phyloP scores from a whole-genome alignment of 2,797 vertebrate genomes.

The Geotrypetes seraphini region DNA sequence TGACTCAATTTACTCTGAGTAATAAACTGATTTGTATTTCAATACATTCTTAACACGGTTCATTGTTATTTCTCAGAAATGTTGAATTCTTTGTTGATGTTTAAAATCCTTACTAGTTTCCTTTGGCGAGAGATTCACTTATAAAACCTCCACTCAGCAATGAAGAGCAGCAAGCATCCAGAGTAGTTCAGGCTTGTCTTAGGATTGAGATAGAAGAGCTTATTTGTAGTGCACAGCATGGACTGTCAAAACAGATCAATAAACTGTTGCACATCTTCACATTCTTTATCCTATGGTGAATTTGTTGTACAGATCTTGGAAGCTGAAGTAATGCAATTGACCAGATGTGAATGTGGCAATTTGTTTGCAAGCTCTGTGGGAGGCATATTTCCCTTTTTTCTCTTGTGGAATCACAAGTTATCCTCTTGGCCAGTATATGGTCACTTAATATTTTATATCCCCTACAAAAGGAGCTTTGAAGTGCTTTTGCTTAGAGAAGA shows the following conservation, averaged over 20 bases:
- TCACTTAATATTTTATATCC: constrained; percentile 3
- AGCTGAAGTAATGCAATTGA: not conserved
- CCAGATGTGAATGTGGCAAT: not conserved
- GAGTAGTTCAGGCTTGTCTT: not conserved
- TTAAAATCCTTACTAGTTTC: constrained; percentile 13
- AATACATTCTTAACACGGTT: too few relatives aligned
- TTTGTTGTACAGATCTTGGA: not conserved
- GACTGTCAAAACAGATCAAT: not conserved
- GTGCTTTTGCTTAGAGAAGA: too few relatives aligned
- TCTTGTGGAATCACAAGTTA: too few relatives aligned
- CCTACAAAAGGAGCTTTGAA: too few relatives aligned
- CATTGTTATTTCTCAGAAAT: constrained; percentile 7
- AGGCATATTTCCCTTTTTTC: too few relatives aligned
- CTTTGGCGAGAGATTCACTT: constrained; percentile 9
- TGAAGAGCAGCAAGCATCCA: not conserved
- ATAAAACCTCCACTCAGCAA: not conserved
- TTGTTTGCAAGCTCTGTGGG: not conserved
- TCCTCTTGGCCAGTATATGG: not conserved
- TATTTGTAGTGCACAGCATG: not conserved
- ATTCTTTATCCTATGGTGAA: not conserved
- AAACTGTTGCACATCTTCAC: not conserved
- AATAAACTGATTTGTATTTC: too few relatives aligned
- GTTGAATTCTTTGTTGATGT: constrained; percentile 21
- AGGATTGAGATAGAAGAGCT: not conserved
- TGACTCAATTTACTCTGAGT: too few relatives aligned